Base-by-base conservation (phyloP, 2,888 invertebrate genomes). In the Zelleria hepariella region DNA sequence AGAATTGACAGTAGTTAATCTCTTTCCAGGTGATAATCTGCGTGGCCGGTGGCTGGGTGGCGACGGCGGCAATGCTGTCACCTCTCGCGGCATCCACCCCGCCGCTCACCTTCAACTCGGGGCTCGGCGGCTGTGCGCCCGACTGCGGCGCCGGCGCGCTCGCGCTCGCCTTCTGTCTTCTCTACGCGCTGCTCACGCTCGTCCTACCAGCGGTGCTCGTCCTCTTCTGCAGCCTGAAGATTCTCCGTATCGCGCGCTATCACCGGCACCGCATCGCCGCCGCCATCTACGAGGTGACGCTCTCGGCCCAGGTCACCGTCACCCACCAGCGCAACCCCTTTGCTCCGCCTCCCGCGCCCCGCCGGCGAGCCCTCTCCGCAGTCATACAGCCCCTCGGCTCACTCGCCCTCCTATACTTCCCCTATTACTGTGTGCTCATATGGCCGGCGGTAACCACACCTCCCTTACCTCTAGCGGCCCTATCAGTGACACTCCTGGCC, bases 241-340 rank as follows among this genome's bases (percentile, higher is more conserved):
- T 92, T 58, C 82, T 92, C 57, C 91, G 92, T 71, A 92, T 92
- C 60, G 92, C 92, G 7, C 84, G 92, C 0, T 94, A 95, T 75
- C 95, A 96, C 72, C 91, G 95, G 5, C 95, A 95, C 74, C 91
- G 95, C 61, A 96, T 96, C 66, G 95, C 95, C 26, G 94, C 95
- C 54, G 95, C 95, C 24, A 94, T 95, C 66, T 95, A 94, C 81
- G 95, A 95, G 86, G 95, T 95, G 51, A 95, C 95, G 0, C 78
- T 95, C 58, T 94, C 94, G 7, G 95, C 95, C 0, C 95, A 95
- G 83, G 95, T 95, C 65, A 94, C 94, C 57, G 94, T 95, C 67
- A 95, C 94, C 0, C 94, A 94, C 72, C 95, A 95, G 75, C 87
- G 94, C 64, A 95, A 95, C 71, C 95, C 95, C 7, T 94, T 95